A percentile compares a stretch with the other conserved stretches of the same genome.
Evolutionary conservation across 2,113 vertebrate genomes (phyloP).

Genomic region (Bothrops jararaca): DNA sequence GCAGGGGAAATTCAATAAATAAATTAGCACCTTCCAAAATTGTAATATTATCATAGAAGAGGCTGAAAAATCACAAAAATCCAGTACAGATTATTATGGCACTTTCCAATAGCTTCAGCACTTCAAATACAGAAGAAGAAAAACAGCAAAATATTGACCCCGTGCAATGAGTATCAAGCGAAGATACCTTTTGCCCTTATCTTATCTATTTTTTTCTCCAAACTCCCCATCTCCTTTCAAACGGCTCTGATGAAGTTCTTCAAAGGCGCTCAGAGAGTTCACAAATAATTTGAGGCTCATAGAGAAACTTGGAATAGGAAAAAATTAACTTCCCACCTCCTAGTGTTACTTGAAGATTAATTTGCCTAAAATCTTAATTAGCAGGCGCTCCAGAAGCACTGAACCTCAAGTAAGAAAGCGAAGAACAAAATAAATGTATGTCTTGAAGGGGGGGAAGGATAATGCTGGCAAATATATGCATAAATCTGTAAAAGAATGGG

Average conservation of each 20-base stretch:
- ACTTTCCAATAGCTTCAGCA: neutral
- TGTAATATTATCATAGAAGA: neutral
- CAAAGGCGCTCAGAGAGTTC: neutral
- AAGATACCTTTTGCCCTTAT: slow-evolving; percentile 21
- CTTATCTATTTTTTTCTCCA: neutral
- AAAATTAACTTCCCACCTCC: slow-evolving; percentile 54
- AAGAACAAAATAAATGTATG: neutral
- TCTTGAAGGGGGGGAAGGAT: no score
- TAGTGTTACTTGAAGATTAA: slow-evolving; percentile 52
- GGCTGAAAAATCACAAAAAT: neutral
- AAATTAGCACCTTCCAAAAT: neutral
- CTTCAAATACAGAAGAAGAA: neutral
- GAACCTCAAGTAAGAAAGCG: neutral
- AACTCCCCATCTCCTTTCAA: neutral
- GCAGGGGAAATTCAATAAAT: neutral
- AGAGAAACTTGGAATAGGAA: slow-evolving; percentile 21
- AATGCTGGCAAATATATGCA: neutral
- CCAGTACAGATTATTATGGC: neutral
- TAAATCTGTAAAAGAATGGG: neutral
- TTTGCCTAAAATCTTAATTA: slow-evolving; percentile 56
- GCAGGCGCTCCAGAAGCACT: slow-evolving; percentile 1
- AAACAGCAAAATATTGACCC: neutral
- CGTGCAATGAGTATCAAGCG: slow-evolving; percentile 29
- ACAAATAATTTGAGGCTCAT: slow-evolving; percentile 49
- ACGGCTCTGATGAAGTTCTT: neutral